Evolutionary conservation across 1,140 invertebrate genomes (phyloP), one percentile per base, ranked within the genome.

Genomic region (Venturia canescens): DNA sequence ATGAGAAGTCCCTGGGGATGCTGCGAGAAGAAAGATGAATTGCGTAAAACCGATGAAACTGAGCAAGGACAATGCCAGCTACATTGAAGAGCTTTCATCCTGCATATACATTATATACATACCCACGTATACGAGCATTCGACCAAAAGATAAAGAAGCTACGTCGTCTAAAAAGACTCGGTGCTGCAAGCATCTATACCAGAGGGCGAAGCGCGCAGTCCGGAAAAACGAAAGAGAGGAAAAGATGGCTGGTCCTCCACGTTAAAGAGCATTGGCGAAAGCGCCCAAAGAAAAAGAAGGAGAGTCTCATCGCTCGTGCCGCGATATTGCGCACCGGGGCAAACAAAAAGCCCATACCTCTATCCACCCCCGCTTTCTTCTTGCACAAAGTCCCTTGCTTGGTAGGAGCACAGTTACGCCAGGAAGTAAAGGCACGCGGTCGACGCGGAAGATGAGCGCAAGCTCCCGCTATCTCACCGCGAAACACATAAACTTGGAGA

Each of bases 401-500:
- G n/a, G 3, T 13, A 1, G 60, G 5, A 63, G 60, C 23, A 63
- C 50, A 53, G 50, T 74, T 60, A 16, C 48, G 76, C 38, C 50
- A 53, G 50, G n/a, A 44, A 21, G 38, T 16, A 44, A 44, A 79
- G 50, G 69, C 57, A 74, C 79, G 57, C 67, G 67, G 75, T 11
- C 50, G 53, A 44, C 38, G 31, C 38, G 31, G 57, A 77, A 77
- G 75, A 77, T 77, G 75, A 77, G 75, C 75, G 31, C 75, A 29
- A 15, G 38, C 29, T 21, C 34, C 76, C 78, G 86, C 83, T 87
- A 86, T 85, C 81, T 86, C 74, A 16, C 85, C 85, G 79, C 85
- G 83, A 85, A 87, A 87, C 84, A 81, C 85, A 86, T 86, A 86
- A 87, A 86, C 82, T 86, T 87, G 81, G 78, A 69, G 76, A 84